These are phyloP conservation scores for Cyrtorhinus lividipennis DNA, from an alignment of 1,140 invertebrate species.

Conservation along the genomic window DNA sequence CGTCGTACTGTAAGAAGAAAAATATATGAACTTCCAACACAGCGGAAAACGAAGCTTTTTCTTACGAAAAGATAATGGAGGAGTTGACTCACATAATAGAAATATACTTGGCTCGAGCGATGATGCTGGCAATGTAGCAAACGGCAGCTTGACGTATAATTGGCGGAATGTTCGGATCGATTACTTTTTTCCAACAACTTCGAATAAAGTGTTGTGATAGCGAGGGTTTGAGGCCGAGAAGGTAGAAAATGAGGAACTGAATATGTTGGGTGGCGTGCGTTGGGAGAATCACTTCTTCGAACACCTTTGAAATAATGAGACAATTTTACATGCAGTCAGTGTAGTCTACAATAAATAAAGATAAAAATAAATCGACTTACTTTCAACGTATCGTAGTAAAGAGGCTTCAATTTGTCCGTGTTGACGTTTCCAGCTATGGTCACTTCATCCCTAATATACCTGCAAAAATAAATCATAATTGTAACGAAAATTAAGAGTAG, in stretches of 20 bases:
- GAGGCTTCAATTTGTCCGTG: conserved; percentile 29
- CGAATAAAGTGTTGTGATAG: conserved; percentile 51
- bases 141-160: conserved; percentile 53
- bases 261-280: conserved; percentile 58
- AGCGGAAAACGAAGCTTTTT: too few species aligned
- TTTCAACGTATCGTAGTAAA: conserved; percentile 24
- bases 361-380: background rate
- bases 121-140: conserved; percentile 58
- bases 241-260: conserved; percentile 65
- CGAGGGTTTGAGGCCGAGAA: conserved; percentile 45
- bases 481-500: too few species aligned
- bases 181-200: conserved; percentile 60
- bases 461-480: conserved; percentile 18
- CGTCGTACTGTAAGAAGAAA: conserved; percentile 39
- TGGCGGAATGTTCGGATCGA: conserved; percentile 43
- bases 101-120: conserved; percentile 53
- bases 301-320: conserved; percentile 31
- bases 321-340: too few species aligned
- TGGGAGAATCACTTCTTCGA: conserved; percentile 55
- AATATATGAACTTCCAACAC: conserved; percentile 20
- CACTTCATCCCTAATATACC: background rate
- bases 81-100: conserved; percentile 45
- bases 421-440: conserved; percentile 24
- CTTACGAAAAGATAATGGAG: too few species aligned
- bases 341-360: conserved; percentile 5